Evolutionary conservation across 2,797 vertebrate species (phyloP).

Genomic region (Spinibarbus caldwelli): DNA sequence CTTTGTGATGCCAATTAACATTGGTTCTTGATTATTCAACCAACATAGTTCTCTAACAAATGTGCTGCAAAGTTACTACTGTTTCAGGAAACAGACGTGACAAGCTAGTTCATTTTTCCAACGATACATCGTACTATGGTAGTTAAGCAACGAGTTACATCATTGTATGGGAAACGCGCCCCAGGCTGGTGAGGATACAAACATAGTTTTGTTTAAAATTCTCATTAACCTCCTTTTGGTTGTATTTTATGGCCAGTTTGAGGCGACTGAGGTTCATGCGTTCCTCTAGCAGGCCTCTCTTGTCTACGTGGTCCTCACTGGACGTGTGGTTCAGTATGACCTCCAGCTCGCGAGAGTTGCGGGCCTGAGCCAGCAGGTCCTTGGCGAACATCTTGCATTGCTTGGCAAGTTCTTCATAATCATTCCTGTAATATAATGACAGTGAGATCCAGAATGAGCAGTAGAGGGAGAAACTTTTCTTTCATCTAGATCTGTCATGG

Average conservation of each 20-base stretch:
- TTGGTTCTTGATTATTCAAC: not conserved
- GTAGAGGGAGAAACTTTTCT: not conserved
- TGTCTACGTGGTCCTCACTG: constrained; percentile 91
- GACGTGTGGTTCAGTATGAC: constrained; percentile 97
- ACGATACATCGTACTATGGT: not conserved
- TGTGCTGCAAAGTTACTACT: not conserved
- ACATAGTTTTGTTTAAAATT: too few relatives aligned
- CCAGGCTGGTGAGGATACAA: not conserved
- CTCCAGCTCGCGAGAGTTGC: constrained; percentile 96
- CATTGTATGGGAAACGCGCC: not conserved
- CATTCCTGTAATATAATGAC: constrained; percentile 80
- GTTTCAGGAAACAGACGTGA: not conserved
- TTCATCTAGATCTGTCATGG: not conserved
- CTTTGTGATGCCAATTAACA: not conserved
- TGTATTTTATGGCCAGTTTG: constrained; percentile 98
- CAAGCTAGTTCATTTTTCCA: not conserved
- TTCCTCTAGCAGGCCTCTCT: constrained; percentile 94
- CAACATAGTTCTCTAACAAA: not conserved
- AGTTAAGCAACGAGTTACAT: not conserved
- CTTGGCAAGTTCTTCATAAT: constrained; percentile 96
- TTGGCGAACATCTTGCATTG: constrained; percentile 99
- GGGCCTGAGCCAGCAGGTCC: constrained; percentile 96
- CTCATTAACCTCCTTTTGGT: constrained; percentile 93
- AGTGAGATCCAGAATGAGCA: not conserved
- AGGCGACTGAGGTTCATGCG: constrained; percentile 98